A percentile compares a stretch with the other conserved stretches of the same genome.
These are phyloP conservation scores for Sclerurus mexicanus DNA, from an alignment of 2,113 vertebrate genomes.

Conservation along the genomic window DNA sequence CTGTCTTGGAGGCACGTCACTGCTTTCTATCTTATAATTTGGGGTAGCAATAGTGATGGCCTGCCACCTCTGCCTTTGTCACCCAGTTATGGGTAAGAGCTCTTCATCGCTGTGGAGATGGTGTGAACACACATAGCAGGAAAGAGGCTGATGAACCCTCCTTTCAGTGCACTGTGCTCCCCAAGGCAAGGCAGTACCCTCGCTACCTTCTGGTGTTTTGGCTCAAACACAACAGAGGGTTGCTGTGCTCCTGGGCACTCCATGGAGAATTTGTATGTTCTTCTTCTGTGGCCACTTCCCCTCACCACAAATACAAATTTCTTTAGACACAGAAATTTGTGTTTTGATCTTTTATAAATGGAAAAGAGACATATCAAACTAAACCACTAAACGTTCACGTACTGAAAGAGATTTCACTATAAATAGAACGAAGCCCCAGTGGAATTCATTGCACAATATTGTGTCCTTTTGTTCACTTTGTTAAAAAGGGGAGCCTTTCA, in stretches of 20 bases:
- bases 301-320: not conserved
- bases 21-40: not conserved
- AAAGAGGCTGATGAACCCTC: not conserved
- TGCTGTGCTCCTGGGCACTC: fast-evolving
- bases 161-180: not conserved
- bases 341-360: not conserved
- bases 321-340: not conserved
- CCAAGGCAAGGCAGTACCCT: not conserved
- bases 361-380: not conserved
- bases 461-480: not conserved
- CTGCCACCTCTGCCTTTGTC: not conserved
- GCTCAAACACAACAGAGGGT: not conserved
- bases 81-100: not conserved
- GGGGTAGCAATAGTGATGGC: not conserved
- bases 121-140: not conserved
- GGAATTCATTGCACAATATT: not conserved
- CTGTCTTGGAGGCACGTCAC: not conserved
- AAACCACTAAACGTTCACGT: not conserved
- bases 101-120: not conserved
- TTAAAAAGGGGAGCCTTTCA: not conserved
- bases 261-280: fast-evolving
- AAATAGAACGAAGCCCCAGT: not conserved
- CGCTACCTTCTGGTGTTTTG: not conserved
- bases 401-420: not conserved
- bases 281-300: not conserved